Evolutionary conservation across 1,140 invertebrate species (phyloP).

Genomic region (Apocrypta bakeri): DNA sequence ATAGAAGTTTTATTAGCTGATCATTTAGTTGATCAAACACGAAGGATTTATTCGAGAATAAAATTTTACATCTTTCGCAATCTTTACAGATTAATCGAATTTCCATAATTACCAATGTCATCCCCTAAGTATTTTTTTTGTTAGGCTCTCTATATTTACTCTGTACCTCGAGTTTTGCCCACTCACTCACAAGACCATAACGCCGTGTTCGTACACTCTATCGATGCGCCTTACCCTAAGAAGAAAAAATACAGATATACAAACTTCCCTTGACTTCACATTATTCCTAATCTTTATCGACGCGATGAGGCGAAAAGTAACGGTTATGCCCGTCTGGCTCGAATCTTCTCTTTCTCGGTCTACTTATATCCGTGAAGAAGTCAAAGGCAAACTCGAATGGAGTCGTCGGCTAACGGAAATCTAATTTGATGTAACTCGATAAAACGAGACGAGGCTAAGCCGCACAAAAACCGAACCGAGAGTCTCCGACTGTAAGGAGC

Average conservation of each 20-base stretch:
- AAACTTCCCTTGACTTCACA: background rate
- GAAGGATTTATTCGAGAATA: background rate
- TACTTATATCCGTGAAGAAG: background rate
- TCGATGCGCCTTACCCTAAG: background rate
- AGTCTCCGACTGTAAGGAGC: constrained; percentile 9
- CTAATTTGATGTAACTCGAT: constrained; percentile 49
- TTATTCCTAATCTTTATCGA: background rate
- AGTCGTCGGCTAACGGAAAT: constrained; percentile 39
- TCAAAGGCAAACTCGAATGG: constrained; percentile 28
- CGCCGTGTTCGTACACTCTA: background rate
- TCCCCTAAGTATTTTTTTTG: background rate
- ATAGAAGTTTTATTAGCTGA: background rate
- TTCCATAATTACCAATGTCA: constrained; percentile 8
- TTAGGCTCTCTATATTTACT: background rate
- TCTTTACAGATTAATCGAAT: constrained; percentile 6
- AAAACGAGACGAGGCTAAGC: constrained; percentile 43
- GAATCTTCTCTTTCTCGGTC: background rate
- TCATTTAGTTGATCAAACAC: constrained; percentile 1
- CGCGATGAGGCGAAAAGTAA: background rate
- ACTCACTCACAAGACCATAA: background rate
- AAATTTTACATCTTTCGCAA: too few species aligned
- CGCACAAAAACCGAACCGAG: constrained; percentile 40
- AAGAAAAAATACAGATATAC: background rate
- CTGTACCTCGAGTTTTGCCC: background rate
- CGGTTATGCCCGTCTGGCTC: background rate